A percentile compares a stretch with the other conserved stretches of the same genome.
These are phyloP conservation scores for Rhagophthalmus giganteus DNA, from an alignment of 2,888 invertebrate species.

Conservation along the genomic window DNA sequence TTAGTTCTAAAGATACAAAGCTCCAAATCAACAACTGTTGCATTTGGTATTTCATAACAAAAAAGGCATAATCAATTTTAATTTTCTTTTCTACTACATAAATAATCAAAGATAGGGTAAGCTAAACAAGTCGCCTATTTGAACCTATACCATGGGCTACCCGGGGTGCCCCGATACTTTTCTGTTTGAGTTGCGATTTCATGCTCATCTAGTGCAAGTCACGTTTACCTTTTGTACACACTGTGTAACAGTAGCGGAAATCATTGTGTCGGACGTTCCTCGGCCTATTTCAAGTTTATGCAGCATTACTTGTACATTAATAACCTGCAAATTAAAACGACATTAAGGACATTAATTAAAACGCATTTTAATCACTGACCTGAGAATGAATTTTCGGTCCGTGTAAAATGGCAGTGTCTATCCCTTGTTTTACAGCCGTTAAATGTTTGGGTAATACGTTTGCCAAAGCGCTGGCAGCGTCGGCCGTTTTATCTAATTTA, in stretches of 20 bases:
- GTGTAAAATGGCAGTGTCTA: constrained; percentile 68
- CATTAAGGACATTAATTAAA: constrained; percentile 7
- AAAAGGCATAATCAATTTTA: no score
- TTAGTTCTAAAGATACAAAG: no score
- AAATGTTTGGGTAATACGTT: constrained; percentile 67
- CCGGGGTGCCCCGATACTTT: no score
- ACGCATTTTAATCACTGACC: constrained; percentile 55
- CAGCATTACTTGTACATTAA: constrained; percentile 74
- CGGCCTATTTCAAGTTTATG: constrained; percentile 74
- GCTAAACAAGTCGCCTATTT: no score
- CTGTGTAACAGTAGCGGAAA: constrained; percentile 80
- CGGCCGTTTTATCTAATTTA: constrained; percentile 67
- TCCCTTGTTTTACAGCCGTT: constrained; percentile 72
- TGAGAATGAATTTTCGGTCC: constrained; percentile 89
- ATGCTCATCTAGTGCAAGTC: not conserved
- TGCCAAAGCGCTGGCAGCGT: constrained; percentile 69
- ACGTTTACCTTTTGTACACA: constrained; percentile 74
- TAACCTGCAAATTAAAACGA: constrained; percentile 56
- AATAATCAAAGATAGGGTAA: no score
- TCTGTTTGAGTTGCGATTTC: no score
- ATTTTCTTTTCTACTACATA: no score
- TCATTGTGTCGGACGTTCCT: constrained; percentile 78
- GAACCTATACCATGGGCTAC: no score
- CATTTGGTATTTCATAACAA: no score
- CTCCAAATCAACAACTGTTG: no score